Percentiles rank a stretch among this genome's conserved stretches.
Evolutionary conservation across 2,888 invertebrate genomes (phyloP).

Genomic region (Metellina segmentata): DNA sequence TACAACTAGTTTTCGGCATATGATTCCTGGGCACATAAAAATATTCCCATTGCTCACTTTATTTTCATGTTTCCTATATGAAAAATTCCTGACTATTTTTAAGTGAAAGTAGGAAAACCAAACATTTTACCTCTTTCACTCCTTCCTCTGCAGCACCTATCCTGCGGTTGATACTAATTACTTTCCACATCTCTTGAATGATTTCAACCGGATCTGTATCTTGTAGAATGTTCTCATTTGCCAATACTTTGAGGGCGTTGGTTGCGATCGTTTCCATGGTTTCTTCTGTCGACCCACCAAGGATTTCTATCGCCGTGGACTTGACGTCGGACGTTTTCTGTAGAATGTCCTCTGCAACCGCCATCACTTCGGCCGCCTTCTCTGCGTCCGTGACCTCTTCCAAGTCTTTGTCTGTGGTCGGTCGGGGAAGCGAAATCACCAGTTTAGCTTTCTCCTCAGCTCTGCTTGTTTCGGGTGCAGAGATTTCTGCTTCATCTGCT

Average conservation of each 20-base stretch:
- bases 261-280: neutral
- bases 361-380: neutral
- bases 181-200: constrained; percentile 60
- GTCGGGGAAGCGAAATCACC: neutral
- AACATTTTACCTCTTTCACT: constrained; percentile 23
- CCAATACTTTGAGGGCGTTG: constrained; percentile 3
- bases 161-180: constrained; percentile 57
- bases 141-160: constrained; percentile 49
- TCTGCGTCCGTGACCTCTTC: neutral
- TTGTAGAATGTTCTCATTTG: neutral
- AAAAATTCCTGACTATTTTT: too few species aligned
- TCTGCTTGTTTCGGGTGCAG: too few species aligned
- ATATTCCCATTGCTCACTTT: too few species aligned
- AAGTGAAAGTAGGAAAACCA: too few species aligned
- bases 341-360: constrained; percentile 6
- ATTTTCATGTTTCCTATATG: too few species aligned
- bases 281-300: neutral
- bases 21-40: too few species aligned
- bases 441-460: neutral
- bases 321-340: constrained; percentile 3
- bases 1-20: too few species aligned
- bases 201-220: neutral
- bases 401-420: neutral
- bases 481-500: neutral
- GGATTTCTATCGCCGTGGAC: neutral